These are phyloP conservation scores for Ormyrus nitidulus DNA, from an alignment of 2,888 invertebrate species.

Conservation along the genomic window DNA sequence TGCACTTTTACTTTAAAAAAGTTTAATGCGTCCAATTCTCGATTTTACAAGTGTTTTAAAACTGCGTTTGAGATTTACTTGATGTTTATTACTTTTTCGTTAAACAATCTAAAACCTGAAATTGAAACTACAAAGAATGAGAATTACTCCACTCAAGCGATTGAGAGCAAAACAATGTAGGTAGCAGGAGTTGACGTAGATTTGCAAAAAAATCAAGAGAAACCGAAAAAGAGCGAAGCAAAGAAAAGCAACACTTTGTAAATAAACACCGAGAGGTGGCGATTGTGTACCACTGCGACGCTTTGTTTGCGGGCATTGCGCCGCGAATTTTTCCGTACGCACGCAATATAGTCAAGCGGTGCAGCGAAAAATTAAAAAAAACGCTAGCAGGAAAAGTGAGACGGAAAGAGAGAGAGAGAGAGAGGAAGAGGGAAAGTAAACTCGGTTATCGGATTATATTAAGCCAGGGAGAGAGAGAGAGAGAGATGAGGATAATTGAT, in stretches of 20 bases:
- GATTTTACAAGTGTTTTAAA: too few relatives aligned
- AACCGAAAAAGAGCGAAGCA: neutral
- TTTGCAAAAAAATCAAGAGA: neutral
- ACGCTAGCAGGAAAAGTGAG: neutral
- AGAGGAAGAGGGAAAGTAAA: neutral
- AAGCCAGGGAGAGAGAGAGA: neutral
- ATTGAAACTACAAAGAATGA: neutral
- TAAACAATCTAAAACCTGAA: neutral
- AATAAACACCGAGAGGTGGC: constrained; percentile 15
- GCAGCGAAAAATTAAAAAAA: constrained; percentile 5
- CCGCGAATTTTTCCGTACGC: constrained; percentile 1
- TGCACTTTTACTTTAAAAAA: too few relatives aligned
- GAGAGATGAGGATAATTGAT: constrained; percentile 38
- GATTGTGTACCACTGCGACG: constrained; percentile 15
- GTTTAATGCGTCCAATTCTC: too few relatives aligned
- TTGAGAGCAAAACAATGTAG: neutral
- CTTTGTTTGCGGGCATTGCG: constrained; percentile 16
- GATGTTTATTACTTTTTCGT: neutral
- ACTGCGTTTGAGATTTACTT: neutral
- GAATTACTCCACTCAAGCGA: neutral
- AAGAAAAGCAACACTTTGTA: constrained; percentile 24
- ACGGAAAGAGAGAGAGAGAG: neutral
- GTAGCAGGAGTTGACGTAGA: neutral
- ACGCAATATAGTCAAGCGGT: neutral
- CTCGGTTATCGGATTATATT: constrained; percentile 49